A percentile compares a stretch with the other conserved stretches of the same genome.
These are phyloP conservation scores for Lepidostoma basale DNA, from an alignment of 1,140 invertebrate genomes.

Conservation along the genomic window DNA sequence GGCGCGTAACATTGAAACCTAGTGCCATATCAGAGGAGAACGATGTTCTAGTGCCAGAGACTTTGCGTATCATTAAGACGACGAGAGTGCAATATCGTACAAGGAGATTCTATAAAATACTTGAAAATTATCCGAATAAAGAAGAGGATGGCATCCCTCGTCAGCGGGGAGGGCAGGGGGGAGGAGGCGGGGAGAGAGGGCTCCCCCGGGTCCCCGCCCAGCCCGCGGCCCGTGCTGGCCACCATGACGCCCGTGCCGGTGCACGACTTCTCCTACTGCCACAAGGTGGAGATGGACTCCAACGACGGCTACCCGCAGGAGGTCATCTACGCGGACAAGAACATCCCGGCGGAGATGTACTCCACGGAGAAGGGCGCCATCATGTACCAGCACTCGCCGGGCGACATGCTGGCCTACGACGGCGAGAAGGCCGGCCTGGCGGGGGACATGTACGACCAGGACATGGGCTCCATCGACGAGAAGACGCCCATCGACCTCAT, in stretches of 20 bases:
- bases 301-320: slow-evolving; percentile 59
- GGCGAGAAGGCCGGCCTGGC: slow-evolving; percentile 63
- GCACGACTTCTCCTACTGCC: slow-evolving; percentile 64
- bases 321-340: slow-evolving; percentile 46
- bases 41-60: slow-evolving; percentile 9
- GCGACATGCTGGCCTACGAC: slow-evolving; percentile 63
- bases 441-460: slow-evolving; percentile 63
- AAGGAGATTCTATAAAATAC: slow-evolving; percentile 7
- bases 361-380: slow-evolving; percentile 54
- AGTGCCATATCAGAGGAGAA: slow-evolving; percentile 25
- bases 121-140: slow-evolving; percentile 39
- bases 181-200: slow-evolving; percentile 24
- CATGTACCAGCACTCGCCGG: slow-evolving; percentile 60
- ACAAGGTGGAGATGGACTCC: slow-evolving; percentile 61
- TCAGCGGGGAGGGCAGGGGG: slow-evolving; percentile 35
- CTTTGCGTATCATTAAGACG: not conserved
- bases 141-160: slow-evolving; percentile 43
- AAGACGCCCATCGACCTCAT: slow-evolving; percentile 77
- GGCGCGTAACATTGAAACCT: slow-evolving; percentile 15
- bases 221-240: slow-evolving; percentile 72
- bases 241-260: slow-evolving; percentile 71
- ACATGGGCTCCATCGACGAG: slow-evolving; percentile 69
- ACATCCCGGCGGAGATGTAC: slow-evolving; percentile 42
- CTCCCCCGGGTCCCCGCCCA: slow-evolving; percentile 60
- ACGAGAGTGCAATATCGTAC: slow-evolving; percentile 10